These are phyloP conservation scores for Pipistrellus kuhlii DNA, from an alignment of 2,797 vertebrate genomes.

Conservation along the genomic window DNA sequence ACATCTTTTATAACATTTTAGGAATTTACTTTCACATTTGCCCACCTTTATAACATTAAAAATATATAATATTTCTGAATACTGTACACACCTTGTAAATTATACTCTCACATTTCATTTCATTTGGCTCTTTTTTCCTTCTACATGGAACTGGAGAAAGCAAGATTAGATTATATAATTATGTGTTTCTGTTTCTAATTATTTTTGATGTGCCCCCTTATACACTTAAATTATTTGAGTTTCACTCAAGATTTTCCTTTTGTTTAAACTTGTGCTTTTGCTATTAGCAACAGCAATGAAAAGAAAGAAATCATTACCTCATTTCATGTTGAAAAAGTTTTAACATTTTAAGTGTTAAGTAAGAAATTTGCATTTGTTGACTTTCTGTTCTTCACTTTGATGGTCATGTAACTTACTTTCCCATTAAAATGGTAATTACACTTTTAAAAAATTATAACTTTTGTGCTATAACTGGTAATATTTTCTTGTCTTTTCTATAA, in stretches of 20 bases:
- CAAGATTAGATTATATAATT: conserved; percentile 36
- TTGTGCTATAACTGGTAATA: background rate
- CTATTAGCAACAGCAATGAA: background rate
- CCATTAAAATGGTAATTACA: background rate
- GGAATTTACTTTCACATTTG: conserved; percentile 37
- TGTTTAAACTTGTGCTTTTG: conserved; percentile 40
- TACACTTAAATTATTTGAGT: conserved; percentile 51
- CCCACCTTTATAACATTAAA: background rate
- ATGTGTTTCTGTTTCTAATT: conserved; percentile 41
- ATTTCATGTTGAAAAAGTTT: conserved; percentile 23
- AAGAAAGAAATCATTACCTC: conserved; percentile 47
- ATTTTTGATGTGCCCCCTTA: background rate
- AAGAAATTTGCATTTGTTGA: conserved; percentile 28
- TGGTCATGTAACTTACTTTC: background rate
- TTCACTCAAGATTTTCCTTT: conserved; percentile 67
- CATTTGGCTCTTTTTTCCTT: background rate
- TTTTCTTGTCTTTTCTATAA: conserved; percentile 47
- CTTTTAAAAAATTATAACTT: background rate
- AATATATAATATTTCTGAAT: conserved; percentile 35
- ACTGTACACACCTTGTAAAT: background rate
- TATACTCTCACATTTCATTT: conserved; percentile 48
- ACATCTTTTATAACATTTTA: conserved; percentile 31
- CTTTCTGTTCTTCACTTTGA: conserved; percentile 15
- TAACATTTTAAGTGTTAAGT: conserved; percentile 12
- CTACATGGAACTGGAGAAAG: background rate